Evolutionary conservation across 2,113 vertebrate species (phyloP).

Genomic region (Synchiropus splendidus): DNA sequence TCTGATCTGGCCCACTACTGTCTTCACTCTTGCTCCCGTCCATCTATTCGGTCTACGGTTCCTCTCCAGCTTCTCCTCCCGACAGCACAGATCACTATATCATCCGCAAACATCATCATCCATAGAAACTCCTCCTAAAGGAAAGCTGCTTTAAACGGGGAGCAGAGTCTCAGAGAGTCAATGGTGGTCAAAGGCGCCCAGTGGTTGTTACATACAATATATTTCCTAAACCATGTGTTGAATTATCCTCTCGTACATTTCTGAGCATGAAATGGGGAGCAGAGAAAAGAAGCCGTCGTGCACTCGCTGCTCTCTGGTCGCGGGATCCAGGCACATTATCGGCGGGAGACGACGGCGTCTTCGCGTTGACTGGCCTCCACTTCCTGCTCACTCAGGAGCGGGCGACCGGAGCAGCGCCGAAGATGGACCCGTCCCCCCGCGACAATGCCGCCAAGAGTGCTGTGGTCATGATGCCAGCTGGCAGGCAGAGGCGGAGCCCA

Average conservation of each 20-base stretch:
- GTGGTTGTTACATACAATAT: conserved; percentile 59
- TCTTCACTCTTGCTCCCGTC: no score
- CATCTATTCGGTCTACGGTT: no score
- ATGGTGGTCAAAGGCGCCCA: conserved; percentile 9
- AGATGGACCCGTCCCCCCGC: conserved; percentile 41
- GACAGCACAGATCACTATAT: no score
- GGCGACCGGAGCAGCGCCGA: conserved; percentile 1
- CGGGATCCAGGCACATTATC: conserved; percentile 22
- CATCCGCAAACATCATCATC: no score
- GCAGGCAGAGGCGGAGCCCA: conserved; percentile 37
- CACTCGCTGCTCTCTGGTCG: conserved; percentile 30
- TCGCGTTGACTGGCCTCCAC: conserved; percentile 46
- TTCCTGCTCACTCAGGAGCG: conserved; percentile 53
- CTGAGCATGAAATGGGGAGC: conserved; percentile 51
- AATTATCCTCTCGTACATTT: conserved; percentile 54
- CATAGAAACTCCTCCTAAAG: no score
- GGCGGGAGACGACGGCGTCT: conserved; percentile 31
- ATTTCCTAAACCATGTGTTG: conserved; percentile 43
- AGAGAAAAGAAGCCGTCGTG: conserved; percentile 55
- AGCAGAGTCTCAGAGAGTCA: no score
- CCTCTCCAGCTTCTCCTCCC: no score
- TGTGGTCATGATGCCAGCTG: conserved; percentile 81
- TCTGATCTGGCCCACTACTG: no score
- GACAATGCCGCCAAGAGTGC: conserved; percentile 68
- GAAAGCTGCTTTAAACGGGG: no score